These are phyloP conservation scores for Drosophila triauraria DNA, from an alignment of 1,140 invertebrate species.

Conservation along the genomic window DNA sequence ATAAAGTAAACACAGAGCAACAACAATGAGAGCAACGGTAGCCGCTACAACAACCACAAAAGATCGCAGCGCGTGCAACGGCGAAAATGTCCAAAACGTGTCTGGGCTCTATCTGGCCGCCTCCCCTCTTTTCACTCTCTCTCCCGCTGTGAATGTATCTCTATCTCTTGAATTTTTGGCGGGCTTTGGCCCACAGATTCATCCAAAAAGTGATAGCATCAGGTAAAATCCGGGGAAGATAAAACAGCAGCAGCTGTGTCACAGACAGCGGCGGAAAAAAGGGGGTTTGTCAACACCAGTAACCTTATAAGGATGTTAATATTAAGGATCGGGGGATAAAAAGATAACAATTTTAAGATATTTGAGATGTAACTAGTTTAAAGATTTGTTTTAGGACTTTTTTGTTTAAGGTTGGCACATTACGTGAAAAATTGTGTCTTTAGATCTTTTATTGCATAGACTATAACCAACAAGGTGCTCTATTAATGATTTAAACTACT, in stretches of 20 bases:
- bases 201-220: constrained; percentile 64
- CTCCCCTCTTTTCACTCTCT: neutral
- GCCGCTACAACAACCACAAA: constrained; percentile 37
- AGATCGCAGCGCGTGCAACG: constrained; percentile 61
- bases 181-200: constrained; percentile 43
- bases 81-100: constrained; percentile 72
- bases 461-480: no score
- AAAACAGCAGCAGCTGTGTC: constrained; percentile 36
- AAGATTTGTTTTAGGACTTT: no score
- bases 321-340: constrained; percentile 14
- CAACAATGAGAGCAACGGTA: constrained; percentile 32
- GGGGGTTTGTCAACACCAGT: constrained; percentile 45
- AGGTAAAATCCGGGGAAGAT: constrained; percentile 54
- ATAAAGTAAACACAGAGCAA: constrained; percentile 71
- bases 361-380: no score
- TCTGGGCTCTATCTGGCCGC: constrained; percentile 47
- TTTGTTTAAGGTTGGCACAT: no score
- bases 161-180: constrained; percentile 45
- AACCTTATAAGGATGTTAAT: neutral
- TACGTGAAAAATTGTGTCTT: no score
- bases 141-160: constrained; percentile 4
- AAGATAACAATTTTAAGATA: constrained; percentile 1
- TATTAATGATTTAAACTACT: no score
- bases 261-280: constrained; percentile 24
- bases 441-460: no score